Percentiles rank a stretch among this genome's conserved stretches.
These are phyloP conservation scores for Steinernema scapterisci DNA, from an alignment of 2,888 invertebrate genomes.

Conservation along the genomic window DNA sequence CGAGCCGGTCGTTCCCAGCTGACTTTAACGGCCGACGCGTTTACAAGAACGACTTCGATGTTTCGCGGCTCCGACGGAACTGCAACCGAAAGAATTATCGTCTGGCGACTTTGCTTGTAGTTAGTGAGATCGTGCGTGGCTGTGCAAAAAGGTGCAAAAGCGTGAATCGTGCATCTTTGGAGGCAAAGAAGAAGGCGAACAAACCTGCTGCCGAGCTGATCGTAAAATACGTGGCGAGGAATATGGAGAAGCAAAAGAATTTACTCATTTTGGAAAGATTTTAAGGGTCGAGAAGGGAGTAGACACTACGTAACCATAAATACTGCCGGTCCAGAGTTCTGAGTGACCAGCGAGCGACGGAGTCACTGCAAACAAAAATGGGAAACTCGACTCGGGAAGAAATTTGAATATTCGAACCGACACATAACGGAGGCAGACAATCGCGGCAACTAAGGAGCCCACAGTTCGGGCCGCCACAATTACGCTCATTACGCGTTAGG, in stretches of 20 bases:
- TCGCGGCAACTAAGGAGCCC: not conserved
- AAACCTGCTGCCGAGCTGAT: conserved; percentile 22
- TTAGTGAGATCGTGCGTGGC: not conserved
- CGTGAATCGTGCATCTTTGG: not conserved
- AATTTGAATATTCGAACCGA: conserved; percentile 19
- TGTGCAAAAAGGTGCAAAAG: not conserved
- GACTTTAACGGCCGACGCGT: conserved; percentile 93
- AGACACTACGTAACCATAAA: conserved; percentile 19
- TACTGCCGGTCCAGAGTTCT: not conserved
- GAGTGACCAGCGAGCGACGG: conserved; percentile 15
- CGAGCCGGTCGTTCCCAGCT: conserved; percentile 90
- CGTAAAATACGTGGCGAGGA: conserved; percentile 20
- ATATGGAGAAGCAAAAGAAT: conserved; percentile 22
- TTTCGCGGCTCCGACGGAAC: conserved; percentile 96
- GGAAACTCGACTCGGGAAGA: not conserved
- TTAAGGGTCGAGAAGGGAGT: not conserved
- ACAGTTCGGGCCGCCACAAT: conserved; percentile 30
- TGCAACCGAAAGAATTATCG: conserved; percentile 69
- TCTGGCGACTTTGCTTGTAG: not conserved
- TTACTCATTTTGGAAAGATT: conserved; percentile 17
- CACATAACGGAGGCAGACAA: not conserved
- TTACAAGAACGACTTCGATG: conserved; percentile 82
- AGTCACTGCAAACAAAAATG: conserved; percentile 22
- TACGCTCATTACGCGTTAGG: conserved; percentile 32
- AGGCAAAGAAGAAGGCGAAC: conserved; percentile 5